Base-by-base conservation (phyloP, 2,113 vertebrate species). In the Sebastes schlegelii region DNA sequence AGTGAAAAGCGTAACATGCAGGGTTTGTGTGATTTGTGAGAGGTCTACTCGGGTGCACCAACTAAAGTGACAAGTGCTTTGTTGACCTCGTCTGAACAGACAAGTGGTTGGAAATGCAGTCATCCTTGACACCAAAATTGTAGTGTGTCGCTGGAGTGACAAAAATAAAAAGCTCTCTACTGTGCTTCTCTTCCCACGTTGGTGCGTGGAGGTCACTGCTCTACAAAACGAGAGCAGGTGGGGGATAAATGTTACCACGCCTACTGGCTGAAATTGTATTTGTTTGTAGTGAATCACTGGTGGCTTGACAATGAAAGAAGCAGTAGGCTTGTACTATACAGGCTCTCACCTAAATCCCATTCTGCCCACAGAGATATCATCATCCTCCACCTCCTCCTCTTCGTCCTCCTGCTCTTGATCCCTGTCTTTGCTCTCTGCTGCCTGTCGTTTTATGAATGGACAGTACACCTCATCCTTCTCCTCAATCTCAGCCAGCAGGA, bases 401-500 rank as follows among this genome's bases (percentile, higher is more conserved):
- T 87, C 66, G 10, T 76, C 91, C 4, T 93, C 92, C 79, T 85
- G 57, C 1, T 74, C 89, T 82, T 90, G 85, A 73, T 62, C 77
- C 34, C 78, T 67, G 65, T 95, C 80, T 80, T 67, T 73, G 90
- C 78, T 95, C 93, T 52, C 93, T 48, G 21, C 5, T 92, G 34
- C 34, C 34, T 58, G 93, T 82, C 95, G 95, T 88, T 95, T 93
- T 75, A 95, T 88, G 8, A 92, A 91, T 51, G 91, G 94, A 80
- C 94, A 95, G 84, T 95, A 95, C 57, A 98, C 96, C 84, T 96
- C 92, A 74, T 98, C 97, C 75, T 96, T 95, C 81, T 96, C 96
- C 89, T 99, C 97, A 77, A 97, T 90, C 80, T 95, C 94, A 63
- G 95, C 94, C 88, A 97, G 80, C 72, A 96, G 92, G 90, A 97